phyloP scores from a whole-genome alignment of 2,113 vertebrate species.

The Eurystomus gularis region DNA sequence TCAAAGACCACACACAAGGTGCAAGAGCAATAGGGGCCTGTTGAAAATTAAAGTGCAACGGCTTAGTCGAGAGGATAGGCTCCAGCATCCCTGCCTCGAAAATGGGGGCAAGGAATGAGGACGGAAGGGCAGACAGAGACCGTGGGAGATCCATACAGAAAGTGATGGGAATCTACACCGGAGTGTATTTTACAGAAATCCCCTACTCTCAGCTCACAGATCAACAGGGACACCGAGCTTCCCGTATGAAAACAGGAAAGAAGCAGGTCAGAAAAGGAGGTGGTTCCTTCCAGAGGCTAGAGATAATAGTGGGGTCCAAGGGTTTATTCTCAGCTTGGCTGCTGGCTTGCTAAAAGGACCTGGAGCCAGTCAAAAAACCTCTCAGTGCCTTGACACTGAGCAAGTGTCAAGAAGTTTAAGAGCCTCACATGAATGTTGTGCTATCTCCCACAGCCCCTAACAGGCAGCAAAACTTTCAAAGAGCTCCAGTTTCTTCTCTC shows the following conservation, averaged over 20 bases:
- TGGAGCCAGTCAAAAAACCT: not conserved
- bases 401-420: not conserved
- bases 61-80: constrained; percentile 37
- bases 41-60: constrained; percentile 70
- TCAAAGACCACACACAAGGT: constrained; percentile 80
- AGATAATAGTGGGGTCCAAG: not conserved
- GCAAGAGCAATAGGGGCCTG: constrained; percentile 71
- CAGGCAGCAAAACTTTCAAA: not conserved
- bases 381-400: not conserved
- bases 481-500: not conserved
- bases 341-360: not conserved
- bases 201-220: not conserved
- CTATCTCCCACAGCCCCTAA: not conserved
- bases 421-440: not conserved
- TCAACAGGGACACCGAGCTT: not conserved
- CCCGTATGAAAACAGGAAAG: not conserved
- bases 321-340: not conserved
- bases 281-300: not conserved
- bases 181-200: not conserved
- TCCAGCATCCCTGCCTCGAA: constrained; percentile 9
- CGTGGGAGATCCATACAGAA: not conserved
- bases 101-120: not conserved
- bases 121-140: not conserved
- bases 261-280: not conserved
- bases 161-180: not conserved